Evolutionary conservation across 2,888 invertebrate species (phyloP), one percentile per base, ranked within the genome.

Genomic region (Deroplatys truncata): DNA sequence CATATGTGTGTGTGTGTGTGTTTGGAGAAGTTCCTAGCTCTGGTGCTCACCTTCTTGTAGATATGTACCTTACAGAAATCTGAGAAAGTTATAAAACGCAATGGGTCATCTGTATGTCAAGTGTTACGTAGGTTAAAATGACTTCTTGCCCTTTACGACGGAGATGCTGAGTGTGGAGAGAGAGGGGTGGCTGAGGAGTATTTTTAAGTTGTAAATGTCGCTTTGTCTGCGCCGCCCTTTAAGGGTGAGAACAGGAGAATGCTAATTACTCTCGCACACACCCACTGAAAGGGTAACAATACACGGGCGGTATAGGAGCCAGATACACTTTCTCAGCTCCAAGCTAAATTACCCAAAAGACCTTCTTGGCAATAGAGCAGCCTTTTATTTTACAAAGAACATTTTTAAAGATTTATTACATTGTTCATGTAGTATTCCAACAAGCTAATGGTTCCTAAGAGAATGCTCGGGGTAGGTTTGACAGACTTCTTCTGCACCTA

Each of bases 191-290:
- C 29, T 29, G n/a, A 49, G 56, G 49, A 49, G 35, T 84, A 49
- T 87, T 87, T 87, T 87, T 87, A 87, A 87, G 87, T 87, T 87
- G 83, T 87, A 87, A 87, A 87, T 87, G 87, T 87, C 87, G 87
- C 87, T 87, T 82, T 87, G 87, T 87, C 87, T 87, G 87, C 87
- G 82, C 82, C 87, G 87, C 87, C 87, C 87, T 87, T 87, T 87
- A 82, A 43, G 83, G 83, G 83, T 83, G 87, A 35, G 82, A 83
- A 87, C 82, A 87, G 29, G 82, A n/a, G 82, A 82, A 83, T 35
- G 87, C n/a, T 87, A 87, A 31, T 35, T 31, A 72, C 87, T 25
- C 29, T 16, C 20, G 28, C 28, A 56, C 56, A 86, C 86, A 28
- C 56, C 15, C 56, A 86, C 56, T 86, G 56, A 86, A 86, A 86